These are phyloP conservation scores for Trachelipus rathkii DNA, from an alignment of 1,140 invertebrate species.

Conservation along the genomic window DNA sequence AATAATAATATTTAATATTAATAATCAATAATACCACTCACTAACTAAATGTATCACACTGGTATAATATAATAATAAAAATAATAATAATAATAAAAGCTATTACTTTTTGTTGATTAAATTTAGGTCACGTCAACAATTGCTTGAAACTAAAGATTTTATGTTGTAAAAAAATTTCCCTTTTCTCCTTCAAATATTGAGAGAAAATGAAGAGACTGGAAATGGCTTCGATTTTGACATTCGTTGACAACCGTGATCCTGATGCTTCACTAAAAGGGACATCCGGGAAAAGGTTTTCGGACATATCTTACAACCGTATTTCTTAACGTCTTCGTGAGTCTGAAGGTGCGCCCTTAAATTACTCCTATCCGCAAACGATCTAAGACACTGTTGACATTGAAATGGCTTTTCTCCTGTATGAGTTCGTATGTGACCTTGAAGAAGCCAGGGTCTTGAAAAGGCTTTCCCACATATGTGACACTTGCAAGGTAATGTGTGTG, in stretches of 20 bases:
- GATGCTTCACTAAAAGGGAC: constrained; percentile 89
- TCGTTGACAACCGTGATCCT: constrained; percentile 72
- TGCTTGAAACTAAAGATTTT: too few relatives aligned
- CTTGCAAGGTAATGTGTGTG: constrained; percentile 83
- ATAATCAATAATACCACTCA: too few relatives aligned
- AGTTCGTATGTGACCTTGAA: constrained; percentile 85
- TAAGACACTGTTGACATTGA: constrained; percentile 81
- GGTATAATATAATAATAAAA: background rate
- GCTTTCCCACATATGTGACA: constrained; percentile 85
- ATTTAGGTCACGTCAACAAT: too few relatives aligned
- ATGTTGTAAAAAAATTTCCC: too few relatives aligned
- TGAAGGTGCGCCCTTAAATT: constrained; percentile 92
- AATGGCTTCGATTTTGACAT: background rate
- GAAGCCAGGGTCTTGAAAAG: constrained; percentile 88
- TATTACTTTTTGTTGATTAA: too few relatives aligned
- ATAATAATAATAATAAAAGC: too few relatives aligned
- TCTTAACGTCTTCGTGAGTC: constrained; percentile 95
- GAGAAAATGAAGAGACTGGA: background rate
- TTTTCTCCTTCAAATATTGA: too few relatives aligned
- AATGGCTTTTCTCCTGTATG: constrained; percentile 91
- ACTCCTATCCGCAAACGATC: constrained; percentile 90
- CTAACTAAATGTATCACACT: too few relatives aligned
- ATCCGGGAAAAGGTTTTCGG: constrained; percentile 96
- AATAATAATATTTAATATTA: too few relatives aligned
- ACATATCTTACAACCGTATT: constrained; percentile 88